Percentiles rank a stretch among this genome's conserved stretches.
These are phyloP conservation scores for Poecilobothrus nobilitatus DNA, from an alignment of 2,888 invertebrate species.

Conservation along the genomic window DNA sequence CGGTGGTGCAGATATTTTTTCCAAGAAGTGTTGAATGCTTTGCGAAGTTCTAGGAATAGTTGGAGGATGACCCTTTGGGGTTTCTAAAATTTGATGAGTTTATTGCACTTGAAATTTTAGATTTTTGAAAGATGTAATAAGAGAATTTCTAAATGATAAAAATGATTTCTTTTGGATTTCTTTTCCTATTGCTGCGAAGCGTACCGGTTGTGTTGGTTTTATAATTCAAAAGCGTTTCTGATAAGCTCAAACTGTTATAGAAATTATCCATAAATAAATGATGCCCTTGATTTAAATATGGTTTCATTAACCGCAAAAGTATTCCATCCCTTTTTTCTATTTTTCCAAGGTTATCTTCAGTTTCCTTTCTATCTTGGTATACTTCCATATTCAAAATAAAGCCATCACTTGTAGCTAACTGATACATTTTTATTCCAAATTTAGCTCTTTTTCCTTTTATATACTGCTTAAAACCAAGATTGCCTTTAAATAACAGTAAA, in stretches of 20 bases:
- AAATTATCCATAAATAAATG: slow-evolving; percentile 30
- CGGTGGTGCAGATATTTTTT: no score
- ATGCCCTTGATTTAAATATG: slow-evolving; percentile 29
- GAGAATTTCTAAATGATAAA: no score
- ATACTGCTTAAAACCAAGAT: background rate
- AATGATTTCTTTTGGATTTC: slow-evolving; percentile 21
- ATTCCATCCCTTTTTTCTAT: background rate
- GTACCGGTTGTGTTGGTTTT: slow-evolving; percentile 27
- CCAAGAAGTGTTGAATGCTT: no score
- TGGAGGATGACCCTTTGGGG: no score
- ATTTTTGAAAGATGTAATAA: no score
- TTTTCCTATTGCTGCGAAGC: slow-evolving; percentile 23
- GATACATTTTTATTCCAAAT: background rate
- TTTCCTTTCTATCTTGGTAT: background rate
- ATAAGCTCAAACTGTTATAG: slow-evolving; percentile 25
- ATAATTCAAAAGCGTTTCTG: slow-evolving; percentile 22
- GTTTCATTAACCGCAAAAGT: slow-evolving; percentile 21
- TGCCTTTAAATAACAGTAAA: background rate
- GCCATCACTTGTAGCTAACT: background rate
- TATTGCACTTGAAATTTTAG: no score
- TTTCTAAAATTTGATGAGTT: no score
- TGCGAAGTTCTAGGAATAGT: no score
- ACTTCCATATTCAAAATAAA: background rate
- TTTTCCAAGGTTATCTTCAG: no score
- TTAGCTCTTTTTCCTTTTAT: background rate